Base-by-base conservation (phyloP, 2,888 invertebrate species). In the Zaprionus lineosus region DNA sequence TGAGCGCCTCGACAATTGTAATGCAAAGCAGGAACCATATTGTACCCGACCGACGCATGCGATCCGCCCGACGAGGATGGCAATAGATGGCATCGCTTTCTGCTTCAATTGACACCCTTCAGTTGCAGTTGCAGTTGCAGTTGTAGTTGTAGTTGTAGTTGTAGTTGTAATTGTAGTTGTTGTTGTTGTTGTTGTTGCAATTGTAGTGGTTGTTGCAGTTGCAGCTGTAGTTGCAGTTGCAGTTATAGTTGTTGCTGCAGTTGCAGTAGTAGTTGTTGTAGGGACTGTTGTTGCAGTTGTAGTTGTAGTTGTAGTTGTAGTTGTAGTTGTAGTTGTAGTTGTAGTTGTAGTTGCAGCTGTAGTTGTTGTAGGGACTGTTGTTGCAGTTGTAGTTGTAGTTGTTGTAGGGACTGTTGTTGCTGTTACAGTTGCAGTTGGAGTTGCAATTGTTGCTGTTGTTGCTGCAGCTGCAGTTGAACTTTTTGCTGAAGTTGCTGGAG, bases 51-150 rank as follows among this genome's bases (percentile, higher is more conserved):
- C 28, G 36, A 64, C 47, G 29, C 37, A 15, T 40, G 6, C 16
- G 31, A 36, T 50, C 16, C 3, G 64, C 47, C 57, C 7, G 31
- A 52, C 26, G 3, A 34, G 53, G 55, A 47, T 39, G 14, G 34
- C 24, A 48, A 48, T 46, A 50, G 14, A 51, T 44, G 47, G 48
- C 31, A 37, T 50, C 48, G 63, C 72, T 79, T 79, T 79, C 84
- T 85, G 79, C 79, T 75, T 79, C 85, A 79, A 85, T 85, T 79
- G 79, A 84, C 85, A 79, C 79, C 85, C 79, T 84, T 59, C 48
- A 37, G 39, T 33, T 36, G 34, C 44, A 29, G 34, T 19, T 53
- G 53, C 11, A 34, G 19, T 28, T 56, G 55, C 41, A 37, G 52
- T 55, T 57, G 39, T 29, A 26, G 60, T 55, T 28, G 62, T 52